Conservation (phyloP, 1,140 invertebrate genomes). For the Aphelinus atriplicis region DNA sequence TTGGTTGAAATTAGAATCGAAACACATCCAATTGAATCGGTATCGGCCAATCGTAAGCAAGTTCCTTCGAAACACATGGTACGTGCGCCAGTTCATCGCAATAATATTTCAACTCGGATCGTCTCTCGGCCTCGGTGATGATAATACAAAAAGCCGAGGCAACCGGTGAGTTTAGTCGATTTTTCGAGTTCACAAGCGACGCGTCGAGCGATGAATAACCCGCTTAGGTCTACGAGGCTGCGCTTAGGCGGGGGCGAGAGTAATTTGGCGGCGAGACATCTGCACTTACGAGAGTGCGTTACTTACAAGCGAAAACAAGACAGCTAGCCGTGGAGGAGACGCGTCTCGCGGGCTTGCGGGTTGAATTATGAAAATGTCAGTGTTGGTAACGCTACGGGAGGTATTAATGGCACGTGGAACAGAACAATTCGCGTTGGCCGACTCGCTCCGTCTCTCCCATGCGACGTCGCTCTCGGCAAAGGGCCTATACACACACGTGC, state of each 20-base stretch:
- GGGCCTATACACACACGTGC: too few species aligned
- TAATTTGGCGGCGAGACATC: neutral
- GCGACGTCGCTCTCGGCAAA: too few species aligned
- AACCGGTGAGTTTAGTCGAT: too few species aligned
- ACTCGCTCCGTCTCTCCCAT: neutral
- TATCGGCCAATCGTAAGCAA: too few species aligned
- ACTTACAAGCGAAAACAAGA: slow-evolving; percentile 5
- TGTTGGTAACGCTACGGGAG: slow-evolving; percentile 27
- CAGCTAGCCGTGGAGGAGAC: neutral
- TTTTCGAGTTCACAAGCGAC: neutral
- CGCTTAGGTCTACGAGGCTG: too few species aligned
- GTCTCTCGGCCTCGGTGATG: too few species aligned
- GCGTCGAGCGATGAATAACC: slow-evolving; percentile 7
- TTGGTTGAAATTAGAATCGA: too few species aligned
- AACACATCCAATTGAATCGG: too few species aligned
- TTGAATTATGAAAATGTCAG: slow-evolving; percentile 21
- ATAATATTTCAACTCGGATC: too few species aligned
- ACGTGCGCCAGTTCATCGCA: too few species aligned
- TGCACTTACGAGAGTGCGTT: neutral
- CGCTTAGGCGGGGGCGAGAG: neutral
- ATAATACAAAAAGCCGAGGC: too few species aligned
- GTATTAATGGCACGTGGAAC: slow-evolving; percentile 27
- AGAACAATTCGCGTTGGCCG: slow-evolving; percentile 10
- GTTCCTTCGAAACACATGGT: too few species aligned
- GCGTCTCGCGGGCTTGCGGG: neutral